A percentile compares a stretch with the other conserved stretches of the same genome.
These are phyloP conservation scores for Chitala chitala DNA, from an alignment of 2,113 vertebrate species.

Conservation along the genomic window DNA sequence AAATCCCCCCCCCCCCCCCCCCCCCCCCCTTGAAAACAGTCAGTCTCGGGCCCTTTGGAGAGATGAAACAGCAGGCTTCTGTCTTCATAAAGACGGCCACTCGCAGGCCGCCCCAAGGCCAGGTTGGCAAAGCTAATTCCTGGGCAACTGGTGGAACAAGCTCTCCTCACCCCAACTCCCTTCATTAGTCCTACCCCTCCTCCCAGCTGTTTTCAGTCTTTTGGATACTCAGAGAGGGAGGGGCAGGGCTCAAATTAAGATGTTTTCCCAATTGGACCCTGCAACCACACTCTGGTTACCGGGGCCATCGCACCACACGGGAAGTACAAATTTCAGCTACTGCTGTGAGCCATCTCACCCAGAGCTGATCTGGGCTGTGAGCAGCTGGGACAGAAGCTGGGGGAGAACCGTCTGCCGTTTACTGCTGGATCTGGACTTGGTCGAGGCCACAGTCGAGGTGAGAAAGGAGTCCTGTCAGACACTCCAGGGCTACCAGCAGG, in stretches of 20 bases:
- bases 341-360: background rate
- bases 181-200: background rate
- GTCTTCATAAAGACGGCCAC: constrained; percentile 23
- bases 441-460: background rate
- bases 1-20: constrained; percentile 40
- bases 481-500: background rate
- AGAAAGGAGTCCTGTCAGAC: background rate
- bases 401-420: background rate
- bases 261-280: constrained; percentile 2
- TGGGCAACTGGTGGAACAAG: constrained; percentile 36
- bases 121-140: constrained; percentile 39
- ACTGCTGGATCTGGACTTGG: background rate
- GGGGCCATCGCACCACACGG: background rate
- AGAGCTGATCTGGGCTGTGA: constrained; percentile 13
- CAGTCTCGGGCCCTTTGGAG: constrained; percentile 23
- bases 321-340: background rate
- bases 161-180: constrained; percentile 4
- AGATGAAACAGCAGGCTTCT: constrained; percentile 28
- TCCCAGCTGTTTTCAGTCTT: background rate
- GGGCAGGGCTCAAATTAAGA: background rate
- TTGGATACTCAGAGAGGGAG: constrained; percentile 16
- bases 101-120: constrained; percentile 30
- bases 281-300: background rate
- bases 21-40: constrained; percentile 26
- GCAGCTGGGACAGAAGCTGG: background rate